Base-by-base conservation (phyloP, 2,888 invertebrate genomes). In the Yponomeuta malinellus region DNA sequence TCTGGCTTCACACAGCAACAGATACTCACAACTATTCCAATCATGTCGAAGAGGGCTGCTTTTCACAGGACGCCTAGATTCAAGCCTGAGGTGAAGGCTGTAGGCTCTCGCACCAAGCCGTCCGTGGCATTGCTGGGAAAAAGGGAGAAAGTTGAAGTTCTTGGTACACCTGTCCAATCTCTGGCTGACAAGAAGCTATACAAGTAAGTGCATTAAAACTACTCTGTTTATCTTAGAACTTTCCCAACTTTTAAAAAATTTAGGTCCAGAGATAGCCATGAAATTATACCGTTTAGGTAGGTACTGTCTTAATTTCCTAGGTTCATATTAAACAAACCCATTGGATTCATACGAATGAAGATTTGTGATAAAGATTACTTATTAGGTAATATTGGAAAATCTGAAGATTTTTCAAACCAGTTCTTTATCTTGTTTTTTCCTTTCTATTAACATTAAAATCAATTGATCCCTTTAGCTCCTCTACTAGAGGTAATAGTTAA, bases 171-270 rank as follows among this genome's bases (percentile, higher is more conserved):
- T 10, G 92, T 94, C 59, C 96, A 96, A 87, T 96, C 96, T 70
- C 93, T 93, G 71, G 95, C 94, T 75, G 97, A 97, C 85, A 95
- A 95, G 81, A 97, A 97, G 81, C 88, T 94, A 72, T 97, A 97
- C 82, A 96, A 94, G 96, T 96, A 78, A 83, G 87, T 79, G 37
- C 52, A 68, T 23, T 23, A 23, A 1, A 23, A 23, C 68, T 71
- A 43, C 64, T 23, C 31, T 12, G 12, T 59, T 59, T 15, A 12
- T 2, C 52, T 59, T 15, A 15, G 12, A 59, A 59, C 15, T 59
- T 59, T 59, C 52, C 8, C 52, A 59, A 15, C 15, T 43, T 43
- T 43, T 59, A 59, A 23, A 23, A 23, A 23, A 59, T 12, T 59
- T 59, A 5, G 12, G 15, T 12, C 52, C 12, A 15, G 15, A 12